Evolutionary conservation across 2,797 vertebrate species (phyloP), one percentile per base, ranked within the genome.

Genomic region (Xenops minutus): DNA sequence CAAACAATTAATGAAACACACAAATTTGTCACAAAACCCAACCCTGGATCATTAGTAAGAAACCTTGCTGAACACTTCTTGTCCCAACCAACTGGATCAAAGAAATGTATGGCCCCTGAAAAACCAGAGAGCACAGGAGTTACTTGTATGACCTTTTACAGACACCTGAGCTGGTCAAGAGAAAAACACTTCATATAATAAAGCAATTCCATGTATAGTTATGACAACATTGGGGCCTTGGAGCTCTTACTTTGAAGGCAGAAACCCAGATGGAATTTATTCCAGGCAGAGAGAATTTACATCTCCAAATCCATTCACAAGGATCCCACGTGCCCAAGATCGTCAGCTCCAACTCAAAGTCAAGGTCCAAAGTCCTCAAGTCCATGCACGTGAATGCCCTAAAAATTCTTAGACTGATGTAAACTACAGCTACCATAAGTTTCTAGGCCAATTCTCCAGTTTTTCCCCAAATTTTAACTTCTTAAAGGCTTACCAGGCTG

Each of bases 401-500:
- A 63, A 63, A 62, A 75, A 27, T n/a, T 43, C 49, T 26, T 27
- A 54, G 8, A 12, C 16, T 26, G 49, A 9, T 2, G 2, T 8
- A 10, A 92, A 30, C 32, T 61, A 22, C 37, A 49, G 10, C 48
- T 55, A 55, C 34, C 1, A 0, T 9, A 7, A 0, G 1, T 51
- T 87, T 78, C 52, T 36, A 52, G 11, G 29, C 29, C 41, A 56
- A 13, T 56, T 55, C 13, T 46, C 13, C 10, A 6, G 13, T 20
- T 85, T 61, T 43, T 2, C 9, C 46, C 19, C 14, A 30, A 10
- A 61, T 76, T 32, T 17, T 55, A 13, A 26, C 20, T 30, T 72
- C 46, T 52, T 37, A 12, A 80, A 64, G 81, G 52, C 96, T 84
- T 98, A 99, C 99, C 99, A 98, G 98, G 97, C 44, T 98, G 97